phyloP scores from a whole-genome alignment of 2,888 invertebrate species.

The Helleia helle region DNA sequence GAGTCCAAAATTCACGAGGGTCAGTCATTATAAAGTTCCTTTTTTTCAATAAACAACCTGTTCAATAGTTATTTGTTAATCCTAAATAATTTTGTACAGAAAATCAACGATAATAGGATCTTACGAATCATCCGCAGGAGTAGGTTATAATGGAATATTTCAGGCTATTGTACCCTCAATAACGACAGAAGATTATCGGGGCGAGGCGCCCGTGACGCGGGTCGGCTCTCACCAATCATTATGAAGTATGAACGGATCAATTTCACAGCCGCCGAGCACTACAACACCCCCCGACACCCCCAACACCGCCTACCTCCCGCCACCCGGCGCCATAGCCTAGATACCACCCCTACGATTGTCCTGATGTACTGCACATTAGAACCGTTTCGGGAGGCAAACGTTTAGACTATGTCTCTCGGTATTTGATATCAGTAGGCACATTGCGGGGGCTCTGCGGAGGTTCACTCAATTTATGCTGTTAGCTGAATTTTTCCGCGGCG shows the following conservation, averaged over 20 bases:
- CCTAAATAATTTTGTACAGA: no score
- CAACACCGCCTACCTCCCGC: slow-evolving; percentile 4
- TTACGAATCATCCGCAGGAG: no score
- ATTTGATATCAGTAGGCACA: slow-evolving; percentile 8
- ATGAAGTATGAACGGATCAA: slow-evolving; percentile 54
- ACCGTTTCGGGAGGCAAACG: neutral
- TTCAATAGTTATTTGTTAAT: no score
- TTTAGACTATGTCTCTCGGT: slow-evolving; percentile 11
- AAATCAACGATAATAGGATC: no score
- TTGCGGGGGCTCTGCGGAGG: slow-evolving; percentile 18
- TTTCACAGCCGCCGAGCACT: slow-evolving; percentile 42
- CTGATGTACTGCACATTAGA: neutral
- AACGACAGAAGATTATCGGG: no score
- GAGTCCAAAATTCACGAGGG: no score
- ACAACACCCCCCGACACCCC: slow-evolving; percentile 14
- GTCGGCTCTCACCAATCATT: slow-evolving; percentile 40
- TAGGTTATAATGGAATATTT: no score
- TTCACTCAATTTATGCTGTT: slow-evolving; percentile 66
- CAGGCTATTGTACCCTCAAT: no score
- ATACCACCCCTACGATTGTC: slow-evolving; percentile 4
- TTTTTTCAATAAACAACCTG: no score
- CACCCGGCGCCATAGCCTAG: slow-evolving; percentile 14
- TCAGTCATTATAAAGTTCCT: no score
- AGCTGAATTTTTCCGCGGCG: slow-evolving; percentile 62
- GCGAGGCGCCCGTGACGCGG: no score